Evolutionary conservation across 1,140 invertebrate species (phyloP).

Genomic region (Dreissena rostriformis): DNA sequence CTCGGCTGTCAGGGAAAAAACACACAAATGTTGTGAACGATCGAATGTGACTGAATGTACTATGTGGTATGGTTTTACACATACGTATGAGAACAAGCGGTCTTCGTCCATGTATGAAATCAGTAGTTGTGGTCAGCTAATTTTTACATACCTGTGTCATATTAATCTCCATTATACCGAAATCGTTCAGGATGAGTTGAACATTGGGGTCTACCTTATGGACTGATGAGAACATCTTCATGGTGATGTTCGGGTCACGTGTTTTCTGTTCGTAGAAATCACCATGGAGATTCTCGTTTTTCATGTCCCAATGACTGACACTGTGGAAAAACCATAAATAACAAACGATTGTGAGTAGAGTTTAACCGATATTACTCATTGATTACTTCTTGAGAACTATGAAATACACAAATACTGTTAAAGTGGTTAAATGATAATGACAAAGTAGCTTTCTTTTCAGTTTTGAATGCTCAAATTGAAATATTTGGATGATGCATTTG

Average conservation of each 20-base stretch:
- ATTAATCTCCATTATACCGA: slow-evolving; percentile 34
- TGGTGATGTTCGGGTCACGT: slow-evolving; percentile 39
- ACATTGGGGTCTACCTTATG: slow-evolving; percentile 46
- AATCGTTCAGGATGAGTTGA: slow-evolving; percentile 60
- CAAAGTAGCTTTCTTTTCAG: too few species aligned
- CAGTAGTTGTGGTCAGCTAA: background rate
- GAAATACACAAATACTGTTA: background rate
- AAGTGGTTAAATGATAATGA: background rate
- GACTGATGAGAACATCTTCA: slow-evolving; percentile 51
- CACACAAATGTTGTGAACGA: background rate
- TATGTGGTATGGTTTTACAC: background rate
- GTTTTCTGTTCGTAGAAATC: slow-evolving; percentile 41
- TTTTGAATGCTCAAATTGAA: too few species aligned
- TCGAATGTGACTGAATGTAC: background rate
- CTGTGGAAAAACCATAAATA: slow-evolving; percentile 24
- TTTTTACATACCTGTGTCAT: slow-evolving; percentile 31
- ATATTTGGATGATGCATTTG: too few species aligned
- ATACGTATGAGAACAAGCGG: background rate
- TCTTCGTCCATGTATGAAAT: background rate
- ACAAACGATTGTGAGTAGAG: too few species aligned
- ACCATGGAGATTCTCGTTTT: slow-evolving; percentile 60
- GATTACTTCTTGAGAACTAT: background rate
- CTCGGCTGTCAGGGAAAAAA: too few species aligned
- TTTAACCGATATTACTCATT: too few species aligned
- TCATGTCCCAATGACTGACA: slow-evolving; percentile 63